Percentiles rank a stretch among this genome's conserved stretches.
Evolutionary conservation across 2,113 vertebrate species (phyloP).

Genomic region (Hiodon tergisus): DNA sequence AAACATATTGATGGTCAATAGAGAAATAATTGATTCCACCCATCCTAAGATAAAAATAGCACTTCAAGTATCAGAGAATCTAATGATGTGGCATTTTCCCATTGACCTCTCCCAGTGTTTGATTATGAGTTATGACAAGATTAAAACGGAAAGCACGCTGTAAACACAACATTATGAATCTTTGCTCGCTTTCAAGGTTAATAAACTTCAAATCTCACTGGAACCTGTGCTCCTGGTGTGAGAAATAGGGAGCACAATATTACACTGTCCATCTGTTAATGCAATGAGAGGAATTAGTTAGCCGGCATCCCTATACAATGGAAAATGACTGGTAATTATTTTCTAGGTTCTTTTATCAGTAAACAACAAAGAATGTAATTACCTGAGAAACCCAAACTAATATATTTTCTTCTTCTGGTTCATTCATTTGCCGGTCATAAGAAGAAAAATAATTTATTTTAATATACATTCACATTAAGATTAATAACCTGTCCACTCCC

Average conservation of each 20-base stretch:
- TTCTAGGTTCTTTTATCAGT: background rate
- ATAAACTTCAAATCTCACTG: conserved; percentile 48
- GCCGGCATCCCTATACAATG: background rate
- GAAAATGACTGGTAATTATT: conserved; percentile 13
- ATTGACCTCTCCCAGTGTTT: conserved; percentile 52
- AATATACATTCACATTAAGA: too few species aligned
- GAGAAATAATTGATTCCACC: conserved; percentile 35
- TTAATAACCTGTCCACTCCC: too few species aligned
- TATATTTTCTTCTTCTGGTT: background rate
- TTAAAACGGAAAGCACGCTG: conserved; percentile 30
- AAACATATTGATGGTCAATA: background rate
- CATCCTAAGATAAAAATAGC: conserved; percentile 55
- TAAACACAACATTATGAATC: conserved; percentile 40
- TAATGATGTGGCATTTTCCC: conserved; percentile 46
- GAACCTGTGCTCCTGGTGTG: too few species aligned
- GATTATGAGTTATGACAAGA: conserved; percentile 57
- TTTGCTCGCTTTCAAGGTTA: conserved; percentile 43
- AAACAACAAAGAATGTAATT: background rate
- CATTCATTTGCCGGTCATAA: too few species aligned
- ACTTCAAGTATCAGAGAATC: conserved; percentile 57
- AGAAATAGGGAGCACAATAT: background rate
- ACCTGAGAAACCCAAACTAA: too few species aligned
- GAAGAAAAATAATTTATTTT: too few species aligned
- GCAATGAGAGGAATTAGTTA: conserved; percentile 15
- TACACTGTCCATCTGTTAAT: conserved; percentile 8